These are phyloP conservation scores for Sinocyclocheilus anophthalmus DNA, from an alignment of 2,113 vertebrate genomes.

Conservation along the genomic window DNA sequence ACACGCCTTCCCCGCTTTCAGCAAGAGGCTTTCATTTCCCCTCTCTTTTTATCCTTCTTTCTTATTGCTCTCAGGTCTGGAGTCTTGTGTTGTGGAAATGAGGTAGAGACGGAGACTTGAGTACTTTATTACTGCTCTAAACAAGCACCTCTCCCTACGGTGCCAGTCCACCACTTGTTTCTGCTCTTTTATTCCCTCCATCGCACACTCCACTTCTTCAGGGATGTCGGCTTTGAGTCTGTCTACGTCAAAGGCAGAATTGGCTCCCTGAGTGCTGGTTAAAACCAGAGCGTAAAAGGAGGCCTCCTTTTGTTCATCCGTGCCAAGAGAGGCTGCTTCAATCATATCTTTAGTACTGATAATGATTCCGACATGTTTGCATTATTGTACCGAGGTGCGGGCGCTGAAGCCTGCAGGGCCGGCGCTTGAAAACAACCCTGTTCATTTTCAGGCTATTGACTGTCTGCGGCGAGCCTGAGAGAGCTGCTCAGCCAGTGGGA, in stretches of 20 bases:
- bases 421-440: conserved; percentile 77
- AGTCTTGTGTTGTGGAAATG: conserved; percentile 51
- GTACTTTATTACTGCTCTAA: conserved; percentile 54
- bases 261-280: conserved; percentile 47
- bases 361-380: conserved; percentile 78
- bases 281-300: conserved; percentile 9
- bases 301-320: conserved; percentile 1
- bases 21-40: conserved; percentile 45
- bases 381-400: conserved; percentile 71
- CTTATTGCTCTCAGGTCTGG: conserved; percentile 48
- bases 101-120: conserved; percentile 44
- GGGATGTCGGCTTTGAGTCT: conserved; percentile 23
- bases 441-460: conserved; percentile 80
- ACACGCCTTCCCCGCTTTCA: conserved; percentile 20
- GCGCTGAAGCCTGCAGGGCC: conserved; percentile 72
- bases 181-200: conserved; percentile 43
- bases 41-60: conserved; percentile 51
- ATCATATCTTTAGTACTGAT: conserved; percentile 69
- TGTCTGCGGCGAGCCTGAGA: conserved; percentile 78
- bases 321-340: conserved; percentile 47
- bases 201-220: conserved; percentile 25
- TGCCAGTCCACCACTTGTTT: conserved; percentile 49
- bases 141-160: conserved; percentile 44
- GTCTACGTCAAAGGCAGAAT: conserved; percentile 11
- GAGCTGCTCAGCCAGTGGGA: conserved; percentile 76